These are phyloP conservation scores for Chrysotoxum bicinctum DNA, from an alignment of 2,888 invertebrate genomes.

Conservation along the genomic window DNA sequence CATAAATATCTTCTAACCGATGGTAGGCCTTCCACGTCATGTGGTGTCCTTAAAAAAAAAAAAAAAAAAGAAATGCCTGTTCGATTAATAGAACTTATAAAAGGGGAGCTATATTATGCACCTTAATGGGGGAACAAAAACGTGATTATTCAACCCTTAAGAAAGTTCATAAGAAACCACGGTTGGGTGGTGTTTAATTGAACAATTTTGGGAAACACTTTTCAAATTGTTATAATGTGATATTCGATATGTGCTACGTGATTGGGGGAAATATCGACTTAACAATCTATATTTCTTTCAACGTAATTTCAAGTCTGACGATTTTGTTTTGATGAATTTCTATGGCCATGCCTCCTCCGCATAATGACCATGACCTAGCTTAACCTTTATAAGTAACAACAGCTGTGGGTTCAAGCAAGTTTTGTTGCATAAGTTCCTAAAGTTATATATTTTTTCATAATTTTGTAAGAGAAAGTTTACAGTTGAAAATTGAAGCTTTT, in stretches of 20 bases:
- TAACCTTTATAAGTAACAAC: background rate
- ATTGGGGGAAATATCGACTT: slow-evolving; percentile 52
- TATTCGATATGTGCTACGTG: background rate
- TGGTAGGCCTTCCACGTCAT: slow-evolving; percentile 92
- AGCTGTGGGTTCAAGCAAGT: too few species aligned
- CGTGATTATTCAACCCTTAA: slow-evolving; percentile 40
- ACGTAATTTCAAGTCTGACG: background rate
- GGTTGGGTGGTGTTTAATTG: slow-evolving; percentile 55
- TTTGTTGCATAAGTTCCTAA: too few species aligned
- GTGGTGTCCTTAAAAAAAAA: slow-evolving; percentile 78
- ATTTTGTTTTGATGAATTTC: slow-evolving; percentile 5
- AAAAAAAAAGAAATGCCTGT: slow-evolving; percentile 16
- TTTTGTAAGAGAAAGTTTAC: too few species aligned
- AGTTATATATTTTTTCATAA: too few species aligned
- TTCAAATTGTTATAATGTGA: slow-evolving; percentile 42
- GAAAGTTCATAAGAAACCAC: slow-evolving; percentile 15
- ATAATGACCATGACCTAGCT: slow-evolving; percentile 52
- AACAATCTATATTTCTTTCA: slow-evolving; percentile 40
- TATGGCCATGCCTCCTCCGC: background rate
- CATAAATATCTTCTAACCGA: slow-evolving; percentile 86
- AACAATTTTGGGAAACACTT: slow-evolving; percentile 58
- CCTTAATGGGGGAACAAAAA: slow-evolving; percentile 12
- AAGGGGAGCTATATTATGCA: slow-evolving; percentile 4
- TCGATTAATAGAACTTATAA: slow-evolving; percentile 15
- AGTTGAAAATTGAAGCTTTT: too few species aligned